Evolutionary conservation across 2,113 vertebrate species (phyloP).

Genomic region (Leptobrachium ailaonicum): DNA sequence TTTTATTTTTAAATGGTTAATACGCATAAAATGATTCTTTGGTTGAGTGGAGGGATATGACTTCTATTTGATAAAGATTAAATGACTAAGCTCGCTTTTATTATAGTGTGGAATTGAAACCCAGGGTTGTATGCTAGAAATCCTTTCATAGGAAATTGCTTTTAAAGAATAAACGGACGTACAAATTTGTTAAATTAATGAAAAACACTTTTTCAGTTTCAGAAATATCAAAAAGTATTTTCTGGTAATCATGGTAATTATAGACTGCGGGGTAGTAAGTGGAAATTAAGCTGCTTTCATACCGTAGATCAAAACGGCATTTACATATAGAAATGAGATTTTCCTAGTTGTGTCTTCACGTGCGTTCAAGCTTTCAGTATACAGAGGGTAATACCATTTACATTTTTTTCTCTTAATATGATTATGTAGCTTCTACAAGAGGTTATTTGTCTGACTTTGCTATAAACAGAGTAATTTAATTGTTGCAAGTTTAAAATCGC

Average conservation of each 20-base stretch:
- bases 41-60: neutral
- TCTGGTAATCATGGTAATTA: constrained; percentile 21
- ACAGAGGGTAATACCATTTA: neutral
- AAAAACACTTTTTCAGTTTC: constrained; percentile 14
- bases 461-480: no score
- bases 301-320: neutral
- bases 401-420: neutral
- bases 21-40: constrained; percentile 23
- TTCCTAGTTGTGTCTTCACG: neutral
- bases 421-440: no score
- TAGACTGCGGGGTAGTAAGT: neutral
- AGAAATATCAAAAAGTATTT: neutral
- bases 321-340: neutral
- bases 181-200: constrained; percentile 27
- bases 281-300: neutral
- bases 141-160: constrained; percentile 28
- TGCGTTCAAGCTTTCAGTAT: neutral
- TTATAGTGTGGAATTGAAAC: constrained; percentile 20
- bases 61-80: constrained; percentile 29
- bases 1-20: constrained; percentile 14
- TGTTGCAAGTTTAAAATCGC: no score
- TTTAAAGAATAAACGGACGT: constrained; percentile 20
- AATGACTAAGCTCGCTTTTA: constrained; percentile 32
- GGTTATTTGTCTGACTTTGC: no score
- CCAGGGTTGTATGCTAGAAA: constrained; percentile 8